Evolutionary conservation across 1,140 invertebrate genomes (phyloP).

Genomic region (Diploscapter pachys): DNA sequence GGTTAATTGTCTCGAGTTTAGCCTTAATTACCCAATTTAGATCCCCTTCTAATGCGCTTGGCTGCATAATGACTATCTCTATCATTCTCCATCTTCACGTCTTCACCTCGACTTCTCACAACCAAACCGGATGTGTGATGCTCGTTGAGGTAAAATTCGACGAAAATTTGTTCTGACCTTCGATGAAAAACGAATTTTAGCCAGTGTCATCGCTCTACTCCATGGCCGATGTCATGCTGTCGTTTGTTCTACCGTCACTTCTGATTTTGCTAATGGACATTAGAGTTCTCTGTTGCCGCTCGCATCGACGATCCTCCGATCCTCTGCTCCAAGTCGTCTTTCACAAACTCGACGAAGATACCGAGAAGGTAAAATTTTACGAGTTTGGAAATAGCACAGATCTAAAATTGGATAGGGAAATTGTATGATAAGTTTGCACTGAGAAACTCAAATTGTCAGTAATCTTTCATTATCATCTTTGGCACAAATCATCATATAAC

Average conservation of each 20-base stretch:
- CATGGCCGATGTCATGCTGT: conserved; percentile 14
- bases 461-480: no score
- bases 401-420: no score
- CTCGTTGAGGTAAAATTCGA: neutral
- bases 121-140: neutral
- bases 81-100: conserved; percentile 23
- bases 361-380: conserved; percentile 18
- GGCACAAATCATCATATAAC: no score
- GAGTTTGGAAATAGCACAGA: neutral
- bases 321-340: conserved; percentile 31
- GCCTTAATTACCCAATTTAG: conserved; percentile 3
- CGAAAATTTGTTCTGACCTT: conserved; percentile 1
- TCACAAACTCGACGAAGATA: conserved; percentile 26
- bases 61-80: neutral
- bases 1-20: neutral
- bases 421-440: no score
- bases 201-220: conserved; percentile 13
- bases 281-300: conserved; percentile 14
- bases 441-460: no score
- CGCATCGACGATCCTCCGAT: conserved; percentile 10
- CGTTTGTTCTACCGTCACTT: conserved; percentile 22
- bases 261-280: conserved; percentile 21
- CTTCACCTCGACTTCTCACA: conserved; percentile 4
- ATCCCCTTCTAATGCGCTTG: neutral
- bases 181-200: conserved; percentile 10